phyloP scores from a whole-genome alignment of 2,888 invertebrate species.

The Rutpela maculata region DNA sequence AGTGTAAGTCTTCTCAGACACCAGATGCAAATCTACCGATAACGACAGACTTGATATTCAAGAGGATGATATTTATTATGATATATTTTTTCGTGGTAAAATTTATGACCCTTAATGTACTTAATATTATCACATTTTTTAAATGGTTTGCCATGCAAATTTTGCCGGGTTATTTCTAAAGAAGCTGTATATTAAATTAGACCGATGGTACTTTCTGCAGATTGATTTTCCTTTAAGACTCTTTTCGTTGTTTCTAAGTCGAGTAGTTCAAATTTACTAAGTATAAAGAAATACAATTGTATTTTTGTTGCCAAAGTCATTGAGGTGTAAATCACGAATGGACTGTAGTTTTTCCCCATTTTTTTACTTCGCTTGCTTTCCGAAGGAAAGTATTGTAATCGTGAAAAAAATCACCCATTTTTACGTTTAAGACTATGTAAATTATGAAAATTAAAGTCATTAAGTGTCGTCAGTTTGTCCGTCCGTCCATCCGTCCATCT shows the following conservation, averaged over 20 bases:
- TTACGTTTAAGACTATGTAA: too few species aligned
- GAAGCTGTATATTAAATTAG: neutral
- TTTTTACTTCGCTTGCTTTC: too few species aligned
- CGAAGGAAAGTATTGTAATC: too few species aligned
- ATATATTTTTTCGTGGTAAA: constrained; percentile 42
- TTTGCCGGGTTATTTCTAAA: neutral
- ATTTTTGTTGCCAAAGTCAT: too few species aligned
- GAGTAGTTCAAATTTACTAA: too few species aligned
- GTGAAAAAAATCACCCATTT: too few species aligned
- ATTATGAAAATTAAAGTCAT: too few species aligned
- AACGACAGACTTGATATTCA: constrained; percentile 45
- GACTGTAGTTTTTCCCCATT: too few species aligned
- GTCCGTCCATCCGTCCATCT: too few species aligned
- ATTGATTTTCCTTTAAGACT: neutral
- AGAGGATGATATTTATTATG: constrained; percentile 47
- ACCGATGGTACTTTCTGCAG: neutral
- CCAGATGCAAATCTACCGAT: constrained; percentile 57
- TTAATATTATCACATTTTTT: constrained; percentile 30
- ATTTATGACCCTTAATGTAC: constrained; percentile 35
- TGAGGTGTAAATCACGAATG: too few species aligned
- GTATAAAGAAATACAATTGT: too few species aligned
- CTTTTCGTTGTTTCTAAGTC: neutral
- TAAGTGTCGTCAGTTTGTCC: too few species aligned
- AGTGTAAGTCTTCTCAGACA: constrained; percentile 52
- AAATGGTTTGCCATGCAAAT: constrained; percentile 13